These are phyloP conservation scores for Drosophila kurseongensis DNA, from an alignment of 1,140 invertebrate genomes.

Conservation along the genomic window DNA sequence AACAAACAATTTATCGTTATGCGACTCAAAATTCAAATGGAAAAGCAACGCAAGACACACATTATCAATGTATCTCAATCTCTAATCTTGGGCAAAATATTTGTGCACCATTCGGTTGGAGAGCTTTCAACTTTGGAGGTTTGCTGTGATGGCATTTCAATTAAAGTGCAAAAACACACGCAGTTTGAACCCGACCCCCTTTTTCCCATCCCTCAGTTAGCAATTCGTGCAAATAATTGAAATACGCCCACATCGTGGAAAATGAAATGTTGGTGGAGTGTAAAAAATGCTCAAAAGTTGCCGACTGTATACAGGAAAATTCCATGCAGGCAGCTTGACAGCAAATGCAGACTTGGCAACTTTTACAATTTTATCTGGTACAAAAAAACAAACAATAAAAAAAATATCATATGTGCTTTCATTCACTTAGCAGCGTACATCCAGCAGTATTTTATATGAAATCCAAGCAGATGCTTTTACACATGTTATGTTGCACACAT, in stretches of 20 bases:
- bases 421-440: conserved; percentile 29
- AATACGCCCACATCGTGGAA: conserved; percentile 62
- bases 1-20: conserved; percentile 23
- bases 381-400: conserved; percentile 22
- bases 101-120: conserved; percentile 20
- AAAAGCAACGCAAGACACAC: conserved; percentile 8
- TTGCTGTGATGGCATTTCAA: conserved; percentile 57
- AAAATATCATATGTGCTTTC: conserved; percentile 30
- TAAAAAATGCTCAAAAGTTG: conserved; percentile 49
- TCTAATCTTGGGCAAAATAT: conserved; percentile 33
- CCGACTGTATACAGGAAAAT: conserved; percentile 39
- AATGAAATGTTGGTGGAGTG: conserved; percentile 2
- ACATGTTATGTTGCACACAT: conserved; percentile 8
- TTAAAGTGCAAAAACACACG: conserved; percentile 62
- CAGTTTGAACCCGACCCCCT: conserved; percentile 1
- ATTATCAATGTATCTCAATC: conserved; percentile 31
- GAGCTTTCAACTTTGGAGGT: conserved; percentile 21
- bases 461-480: conserved; percentile 5
- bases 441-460: conserved; percentile 23
- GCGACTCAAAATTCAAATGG: conserved; percentile 8
- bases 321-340: conserved; percentile 37
- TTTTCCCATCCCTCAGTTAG: neutral
- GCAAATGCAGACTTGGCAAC: conserved; percentile 50
- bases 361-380: conserved; percentile 49
- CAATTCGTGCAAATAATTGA: conserved; percentile 77